Base-by-base conservation (phyloP, 2,113 vertebrate genomes). In the Phalacrocorax pelagicus region DNA sequence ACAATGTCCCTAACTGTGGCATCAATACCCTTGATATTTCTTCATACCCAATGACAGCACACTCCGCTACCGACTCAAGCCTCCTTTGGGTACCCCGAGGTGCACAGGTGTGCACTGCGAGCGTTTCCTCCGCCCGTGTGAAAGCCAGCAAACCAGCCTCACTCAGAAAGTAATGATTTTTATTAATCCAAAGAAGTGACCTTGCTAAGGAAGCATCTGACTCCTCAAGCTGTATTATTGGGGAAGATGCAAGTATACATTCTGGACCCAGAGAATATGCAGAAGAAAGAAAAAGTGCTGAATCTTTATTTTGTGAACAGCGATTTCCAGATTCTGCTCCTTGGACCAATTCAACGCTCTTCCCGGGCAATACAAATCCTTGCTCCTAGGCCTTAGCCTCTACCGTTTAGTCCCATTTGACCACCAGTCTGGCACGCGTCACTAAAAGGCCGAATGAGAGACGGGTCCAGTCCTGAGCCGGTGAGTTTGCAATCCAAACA, bases 41-140 rank as follows among this genome's bases (percentile, higher is more conserved):
- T 30, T 22, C 52, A 22, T 6, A 11, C 5, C 19, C 73, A 27
- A 3, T 14, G n/a, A 40, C 58, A 17, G 4, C 47, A 1, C 3
- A 11, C 23, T 2, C 1, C 36, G 0, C 15, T 6, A 30, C 55
- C n/a, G 71, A 15, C 38, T 51, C 13, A 0, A 18, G 29, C 8
- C 46, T 32, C 21, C 55, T 17, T 13, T 6, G 34, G 59, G 20
- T 9, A 29, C 2, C 49, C 21, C 22, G 5, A 3, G 57, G 8
- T 5, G 8, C 14, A 44, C 52, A 58, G 58, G 21, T 13, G 34
- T 13, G 71, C 12, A 5, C 6, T 12, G 44, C 8, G 0, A 16
- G 44, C 1, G 0, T 5, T 10, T 36, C 61, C 38, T 40, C 38
- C 16, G 54, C 19, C 54, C 7, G 0, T 23, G 30, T 1, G 12